Evolutionary conservation across 2,888 invertebrate species (phyloP).

Genomic region (Arrhopalites spinosus): DNA sequence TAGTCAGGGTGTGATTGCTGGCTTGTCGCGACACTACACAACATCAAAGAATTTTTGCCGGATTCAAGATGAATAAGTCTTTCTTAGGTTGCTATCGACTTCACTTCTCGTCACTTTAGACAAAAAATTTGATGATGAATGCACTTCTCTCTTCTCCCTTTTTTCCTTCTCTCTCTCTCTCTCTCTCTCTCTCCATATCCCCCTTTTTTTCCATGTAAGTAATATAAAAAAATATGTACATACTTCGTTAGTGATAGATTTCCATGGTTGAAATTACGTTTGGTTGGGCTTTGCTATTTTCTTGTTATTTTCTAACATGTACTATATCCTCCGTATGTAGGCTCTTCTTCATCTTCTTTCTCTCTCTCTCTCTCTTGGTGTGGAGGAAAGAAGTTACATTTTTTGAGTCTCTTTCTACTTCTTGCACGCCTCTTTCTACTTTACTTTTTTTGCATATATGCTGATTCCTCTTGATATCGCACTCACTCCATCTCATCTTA

Average conservation of each 20-base stretch:
- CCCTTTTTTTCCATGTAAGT: neutral
- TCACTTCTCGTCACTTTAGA: slow-evolving; percentile 55
- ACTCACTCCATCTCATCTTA: slow-evolving; percentile 35
- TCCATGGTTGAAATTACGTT: slow-evolving; percentile 31
- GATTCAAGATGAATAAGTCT: slow-evolving; percentile 55
- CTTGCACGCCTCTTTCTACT: slow-evolving; percentile 23
- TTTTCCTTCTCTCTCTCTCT: neutral
- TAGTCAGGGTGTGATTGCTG: slow-evolving; percentile 47
- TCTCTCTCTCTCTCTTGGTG: neutral
- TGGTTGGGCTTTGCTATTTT: slow-evolving; percentile 9
- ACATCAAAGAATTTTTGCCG: slow-evolving; percentile 55
- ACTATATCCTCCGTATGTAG: neutral
- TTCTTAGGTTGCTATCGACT: slow-evolving; percentile 45
- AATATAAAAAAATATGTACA: neutral
- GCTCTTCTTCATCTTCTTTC: neutral
- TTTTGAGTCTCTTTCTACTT: slow-evolving; percentile 14
- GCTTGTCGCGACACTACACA: slow-evolving; percentile 55
- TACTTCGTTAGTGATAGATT: slow-evolving; percentile 16
- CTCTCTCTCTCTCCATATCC: neutral
- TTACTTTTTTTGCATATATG: slow-evolving; percentile 6
- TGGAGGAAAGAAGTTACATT: neutral
- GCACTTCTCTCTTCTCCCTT: slow-evolving; percentile 50
- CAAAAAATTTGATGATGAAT: slow-evolving; percentile 55
- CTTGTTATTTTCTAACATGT: neutral
- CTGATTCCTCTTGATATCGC: slow-evolving; percentile 36